Conservation (phyloP, 2,113 vertebrate genomes). For the Passer montanus region DNA sequence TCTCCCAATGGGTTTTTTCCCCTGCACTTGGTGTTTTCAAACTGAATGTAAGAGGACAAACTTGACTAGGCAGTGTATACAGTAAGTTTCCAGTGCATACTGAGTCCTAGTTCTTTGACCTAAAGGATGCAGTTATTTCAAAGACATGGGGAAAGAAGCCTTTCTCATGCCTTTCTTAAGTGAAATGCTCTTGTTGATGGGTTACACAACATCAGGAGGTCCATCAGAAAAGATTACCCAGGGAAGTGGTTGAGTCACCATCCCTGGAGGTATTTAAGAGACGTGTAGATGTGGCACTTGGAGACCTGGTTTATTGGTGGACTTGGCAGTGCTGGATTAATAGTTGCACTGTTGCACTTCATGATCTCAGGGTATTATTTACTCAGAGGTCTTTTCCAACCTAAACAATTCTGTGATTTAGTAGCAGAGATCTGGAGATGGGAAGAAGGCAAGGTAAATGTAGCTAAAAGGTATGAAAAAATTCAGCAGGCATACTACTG, state of each 20-base stretch:
- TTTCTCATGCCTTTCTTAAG: not conserved
- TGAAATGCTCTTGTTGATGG: not conserved
- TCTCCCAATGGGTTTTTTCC: not conserved
- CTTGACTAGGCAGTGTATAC: not conserved
- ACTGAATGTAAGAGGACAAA: not conserved
- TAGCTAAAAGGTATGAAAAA: not conserved
- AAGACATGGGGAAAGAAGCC: not conserved
- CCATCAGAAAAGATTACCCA: not conserved
- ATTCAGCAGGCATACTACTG: not conserved
- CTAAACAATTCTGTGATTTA: not conserved
- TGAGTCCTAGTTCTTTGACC: not conserved
- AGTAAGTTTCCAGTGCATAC: rapidly evolving
- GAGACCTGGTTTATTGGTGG: not conserved
- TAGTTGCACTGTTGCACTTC: not conserved
- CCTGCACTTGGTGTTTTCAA: not conserved
- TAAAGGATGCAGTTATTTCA: not conserved
- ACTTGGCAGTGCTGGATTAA: not conserved
- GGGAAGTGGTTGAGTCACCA: not conserved
- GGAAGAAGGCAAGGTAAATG: not conserved
- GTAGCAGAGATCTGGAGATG: not conserved
- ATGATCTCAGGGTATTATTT: not conserved
- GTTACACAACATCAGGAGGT: not conserved
- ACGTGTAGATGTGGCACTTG: not conserved
- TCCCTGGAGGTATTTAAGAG: not conserved
- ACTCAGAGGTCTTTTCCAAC: not conserved